Evolutionary conservation across 2,797 vertebrate species (phyloP).

Genomic region (Lateolabrax maculatus): DNA sequence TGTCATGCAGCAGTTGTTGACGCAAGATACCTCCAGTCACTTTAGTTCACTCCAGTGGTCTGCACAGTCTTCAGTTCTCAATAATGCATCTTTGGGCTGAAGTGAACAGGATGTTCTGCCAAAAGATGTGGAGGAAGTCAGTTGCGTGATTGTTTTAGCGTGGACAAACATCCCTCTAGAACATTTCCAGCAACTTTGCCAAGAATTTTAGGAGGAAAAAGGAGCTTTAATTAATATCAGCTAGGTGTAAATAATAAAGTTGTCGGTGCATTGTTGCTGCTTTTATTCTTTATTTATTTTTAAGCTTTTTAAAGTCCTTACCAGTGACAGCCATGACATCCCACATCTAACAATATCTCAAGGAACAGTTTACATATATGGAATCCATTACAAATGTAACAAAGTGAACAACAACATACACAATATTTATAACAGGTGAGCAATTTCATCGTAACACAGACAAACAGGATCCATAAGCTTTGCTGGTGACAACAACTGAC

Average conservation of each 20-base stretch:
- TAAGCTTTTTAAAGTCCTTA: constrained; percentile 26
- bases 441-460: constrained; percentile 38
- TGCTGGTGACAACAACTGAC: constrained; percentile 45
- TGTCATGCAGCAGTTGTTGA: neutral
- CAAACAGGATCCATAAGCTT: constrained; percentile 33
- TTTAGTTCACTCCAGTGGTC: neutral
- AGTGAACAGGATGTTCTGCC: constrained; percentile 51
- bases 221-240: constrained; percentile 2
- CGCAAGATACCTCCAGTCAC: constrained; percentile 12
- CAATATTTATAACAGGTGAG: constrained; percentile 49
- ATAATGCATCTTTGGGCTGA: constrained; percentile 2
- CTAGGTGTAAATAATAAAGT: neutral
- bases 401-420: constrained; percentile 45
- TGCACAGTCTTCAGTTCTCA: constrained; percentile 6
- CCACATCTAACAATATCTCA: constrained; percentile 54
- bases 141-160: constrained; percentile 20
- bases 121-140: constrained; percentile 36
- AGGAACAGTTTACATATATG: constrained; percentile 54
- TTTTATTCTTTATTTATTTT: constrained; percentile 45
- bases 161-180: constrained; percentile 32
- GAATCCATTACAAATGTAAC: constrained; percentile 39
- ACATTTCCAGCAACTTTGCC: constrained; percentile 6
- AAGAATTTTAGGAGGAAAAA: constrained; percentile 10
- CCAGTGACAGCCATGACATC: constrained; percentile 36
- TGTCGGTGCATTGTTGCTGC: neutral